These are phyloP conservation scores for Babyrousa celebensis DNA, from an alignment of 2,797 vertebrate genomes.

Conservation along the genomic window DNA sequence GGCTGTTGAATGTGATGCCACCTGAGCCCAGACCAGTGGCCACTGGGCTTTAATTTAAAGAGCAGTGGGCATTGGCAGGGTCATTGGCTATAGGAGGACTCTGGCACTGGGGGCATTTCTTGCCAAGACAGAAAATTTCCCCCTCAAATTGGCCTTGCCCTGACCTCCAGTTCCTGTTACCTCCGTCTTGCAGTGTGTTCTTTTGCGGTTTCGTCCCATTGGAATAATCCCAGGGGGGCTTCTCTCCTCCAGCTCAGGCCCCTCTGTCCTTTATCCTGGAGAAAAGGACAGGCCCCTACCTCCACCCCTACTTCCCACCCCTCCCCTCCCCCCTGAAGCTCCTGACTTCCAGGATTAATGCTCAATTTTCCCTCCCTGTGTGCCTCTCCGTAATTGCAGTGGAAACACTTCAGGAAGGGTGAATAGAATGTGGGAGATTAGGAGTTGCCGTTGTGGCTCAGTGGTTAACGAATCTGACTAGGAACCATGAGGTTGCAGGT, in stretches of 20 bases:
- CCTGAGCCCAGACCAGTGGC: not conserved
- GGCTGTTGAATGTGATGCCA: not conserved
- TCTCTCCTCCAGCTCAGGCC: no score
- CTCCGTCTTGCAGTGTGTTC: not conserved
- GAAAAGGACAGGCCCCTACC: not conserved
- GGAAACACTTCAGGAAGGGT: not conserved
- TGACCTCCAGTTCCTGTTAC: no score
- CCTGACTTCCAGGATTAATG: not conserved
- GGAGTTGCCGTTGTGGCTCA: no score
- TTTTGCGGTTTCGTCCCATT: not conserved
- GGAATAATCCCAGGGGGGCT: not conserved
- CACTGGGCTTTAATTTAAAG: not conserved
- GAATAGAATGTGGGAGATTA: not conserved
- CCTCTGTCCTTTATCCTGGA: not conserved
- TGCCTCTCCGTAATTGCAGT: not conserved
- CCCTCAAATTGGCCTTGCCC: not conserved
- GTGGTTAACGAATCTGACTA: no score
- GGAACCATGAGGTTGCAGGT: no score
- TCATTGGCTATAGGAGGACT: not conserved
- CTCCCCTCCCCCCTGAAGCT: no score
- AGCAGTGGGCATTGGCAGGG: not conserved
- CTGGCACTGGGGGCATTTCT: not conserved
- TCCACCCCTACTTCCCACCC: no score
- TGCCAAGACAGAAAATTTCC: not conserved
- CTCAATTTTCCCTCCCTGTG: not conserved